Evolutionary conservation across 2,888 invertebrate species (phyloP).

Genomic region (Lottia scabra): DNA sequence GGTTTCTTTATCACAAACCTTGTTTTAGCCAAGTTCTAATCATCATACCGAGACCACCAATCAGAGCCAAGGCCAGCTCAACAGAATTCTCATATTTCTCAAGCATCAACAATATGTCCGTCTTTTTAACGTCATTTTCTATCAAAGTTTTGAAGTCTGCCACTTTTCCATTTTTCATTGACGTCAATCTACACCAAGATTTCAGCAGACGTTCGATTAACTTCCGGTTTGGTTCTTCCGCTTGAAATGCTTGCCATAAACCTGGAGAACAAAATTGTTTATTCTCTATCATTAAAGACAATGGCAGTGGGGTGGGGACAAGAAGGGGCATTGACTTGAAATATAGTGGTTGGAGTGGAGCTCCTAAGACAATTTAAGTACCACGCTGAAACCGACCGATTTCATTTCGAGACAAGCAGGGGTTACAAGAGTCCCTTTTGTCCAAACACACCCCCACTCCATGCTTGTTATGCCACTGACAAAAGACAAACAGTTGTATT

Average conservation of each 20-base stretch:
- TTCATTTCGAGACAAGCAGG: too few species aligned
- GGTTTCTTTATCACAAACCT: too few species aligned
- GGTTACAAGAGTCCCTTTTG: too few species aligned
- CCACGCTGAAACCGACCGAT: too few species aligned
- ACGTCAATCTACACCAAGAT: conserved; percentile 38
- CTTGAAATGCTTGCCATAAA: conserved; percentile 30
- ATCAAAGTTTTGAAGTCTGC: conserved; percentile 47
- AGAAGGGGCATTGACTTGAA: too few species aligned
- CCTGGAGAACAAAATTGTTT: conserved; percentile 15
- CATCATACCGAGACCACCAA: conserved; percentile 55
- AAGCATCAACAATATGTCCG: conserved; percentile 45
- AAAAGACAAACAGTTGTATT: too few species aligned
- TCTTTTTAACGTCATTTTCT: conserved; percentile 46
- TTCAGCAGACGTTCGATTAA: conserved; percentile 34
- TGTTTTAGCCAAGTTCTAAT: conserved; percentile 52
- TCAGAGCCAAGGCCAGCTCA: conserved; percentile 54
- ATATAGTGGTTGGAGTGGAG: too few species aligned
- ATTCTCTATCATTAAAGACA: too few species aligned
- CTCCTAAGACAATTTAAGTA: too few species aligned
- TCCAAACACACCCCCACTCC: too few species aligned
- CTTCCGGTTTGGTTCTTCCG: conserved; percentile 44
- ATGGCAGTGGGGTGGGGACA: too few species aligned
- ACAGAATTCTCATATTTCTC: conserved; percentile 56
- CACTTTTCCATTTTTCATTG: conserved; percentile 47
- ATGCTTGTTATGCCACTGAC: too few species aligned